These are phyloP conservation scores for Carassius carassius DNA, from an alignment of 2,113 vertebrate species.

Conservation along the genomic window DNA sequence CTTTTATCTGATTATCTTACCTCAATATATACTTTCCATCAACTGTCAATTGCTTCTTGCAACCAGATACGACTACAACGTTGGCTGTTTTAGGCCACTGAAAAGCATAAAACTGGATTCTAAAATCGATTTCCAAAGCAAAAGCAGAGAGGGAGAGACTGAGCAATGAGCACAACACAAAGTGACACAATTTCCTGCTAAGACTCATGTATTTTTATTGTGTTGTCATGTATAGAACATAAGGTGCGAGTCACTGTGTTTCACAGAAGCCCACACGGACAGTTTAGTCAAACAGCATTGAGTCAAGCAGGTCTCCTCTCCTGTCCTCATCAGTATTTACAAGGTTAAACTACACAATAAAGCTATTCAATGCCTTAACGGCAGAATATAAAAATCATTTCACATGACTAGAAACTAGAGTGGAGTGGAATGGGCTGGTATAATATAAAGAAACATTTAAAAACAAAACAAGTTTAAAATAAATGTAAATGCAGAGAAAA, in stretches of 20 bases:
- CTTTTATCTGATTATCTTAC: background rate
- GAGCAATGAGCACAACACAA: background rate
- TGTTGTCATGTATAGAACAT: slow-evolving; percentile 50
- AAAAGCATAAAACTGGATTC: background rate
- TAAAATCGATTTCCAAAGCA: background rate
- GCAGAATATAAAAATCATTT: slow-evolving; percentile 54
- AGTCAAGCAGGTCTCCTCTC: slow-evolving; percentile 33
- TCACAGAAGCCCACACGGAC: slow-evolving; percentile 40
- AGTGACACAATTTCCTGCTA: background rate
- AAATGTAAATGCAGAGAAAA: slow-evolving; percentile 42
- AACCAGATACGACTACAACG: background rate
- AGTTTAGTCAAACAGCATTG: slow-evolving; percentile 35
- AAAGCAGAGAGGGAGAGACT: background rate
- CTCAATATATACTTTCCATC: background rate
- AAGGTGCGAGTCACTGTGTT: slow-evolving; percentile 45
- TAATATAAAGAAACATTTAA: slow-evolving; percentile 41
- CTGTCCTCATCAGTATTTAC: slow-evolving; percentile 51
- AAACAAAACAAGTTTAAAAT: slow-evolving; percentile 43
- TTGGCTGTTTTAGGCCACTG: background rate
- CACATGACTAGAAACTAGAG: slow-evolving; percentile 43
- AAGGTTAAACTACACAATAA: slow-evolving; percentile 50
- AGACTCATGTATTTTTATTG: slow-evolving; percentile 50
- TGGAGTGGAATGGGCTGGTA: slow-evolving; percentile 11
- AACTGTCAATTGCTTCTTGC: background rate
- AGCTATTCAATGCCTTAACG: slow-evolving; percentile 50